phyloP scores from a whole-genome alignment of 2,797 vertebrate species.

The Neostethus bicornis region DNA sequence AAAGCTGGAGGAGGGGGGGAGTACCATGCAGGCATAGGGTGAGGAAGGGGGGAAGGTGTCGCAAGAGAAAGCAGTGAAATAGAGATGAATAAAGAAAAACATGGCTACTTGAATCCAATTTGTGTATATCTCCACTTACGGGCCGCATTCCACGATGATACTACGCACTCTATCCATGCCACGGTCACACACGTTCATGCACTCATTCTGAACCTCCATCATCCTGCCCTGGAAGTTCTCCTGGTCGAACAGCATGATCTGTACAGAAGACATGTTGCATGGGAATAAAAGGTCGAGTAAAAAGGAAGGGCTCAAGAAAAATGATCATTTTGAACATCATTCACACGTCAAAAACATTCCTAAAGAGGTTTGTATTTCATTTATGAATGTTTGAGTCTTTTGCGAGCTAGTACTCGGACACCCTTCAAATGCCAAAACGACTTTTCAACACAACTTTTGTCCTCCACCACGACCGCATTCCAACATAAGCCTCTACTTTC shows the following conservation, averaged over 20 bases:
- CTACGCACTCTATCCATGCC: slow-evolving; percentile 92
- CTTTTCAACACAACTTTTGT: too few species aligned
- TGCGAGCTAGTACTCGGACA: too few species aligned
- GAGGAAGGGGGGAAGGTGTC: neutral
- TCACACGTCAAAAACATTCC: too few species aligned
- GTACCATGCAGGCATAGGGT: neutral
- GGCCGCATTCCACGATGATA: slow-evolving; percentile 90
- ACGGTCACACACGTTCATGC: slow-evolving; percentile 88
- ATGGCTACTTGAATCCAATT: neutral
- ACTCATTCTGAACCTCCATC: slow-evolving; percentile 90
- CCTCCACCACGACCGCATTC: too few species aligned
- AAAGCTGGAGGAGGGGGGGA: slow-evolving; percentile 81
- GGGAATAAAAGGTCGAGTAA: neutral
- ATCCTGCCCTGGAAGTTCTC: slow-evolving; percentile 96
- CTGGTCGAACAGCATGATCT: slow-evolving; percentile 92
- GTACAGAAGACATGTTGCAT: slow-evolving; percentile 11
- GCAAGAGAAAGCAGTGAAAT: slow-evolving; percentile 1
- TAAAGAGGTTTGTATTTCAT: too few species aligned
- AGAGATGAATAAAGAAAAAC: slow-evolving; percentile 29
- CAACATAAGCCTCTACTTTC: too few species aligned
- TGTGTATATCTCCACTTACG: slow-evolving; percentile 83
- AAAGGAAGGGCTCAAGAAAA: too few species aligned
- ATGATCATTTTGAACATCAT: too few species aligned
- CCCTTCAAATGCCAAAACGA: too few species aligned
- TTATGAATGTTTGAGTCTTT: too few species aligned